These are phyloP conservation scores for Brachionus paranguensis DNA, from an alignment of 1,140 invertebrate species.

Conservation along the genomic window DNA sequence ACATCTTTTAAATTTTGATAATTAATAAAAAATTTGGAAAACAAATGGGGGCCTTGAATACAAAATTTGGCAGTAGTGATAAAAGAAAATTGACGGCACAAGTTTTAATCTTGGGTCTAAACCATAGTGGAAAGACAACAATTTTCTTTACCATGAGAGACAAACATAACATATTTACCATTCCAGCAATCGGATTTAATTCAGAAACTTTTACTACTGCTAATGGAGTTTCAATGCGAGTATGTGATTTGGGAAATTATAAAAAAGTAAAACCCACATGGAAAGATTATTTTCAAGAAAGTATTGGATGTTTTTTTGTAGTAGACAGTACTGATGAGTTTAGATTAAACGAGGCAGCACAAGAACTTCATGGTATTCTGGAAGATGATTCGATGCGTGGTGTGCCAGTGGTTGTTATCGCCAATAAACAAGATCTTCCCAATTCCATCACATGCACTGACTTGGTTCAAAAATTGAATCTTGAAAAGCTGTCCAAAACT, in stretches of 20 bases:
- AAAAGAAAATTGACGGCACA: neutral
- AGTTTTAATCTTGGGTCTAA: neutral
- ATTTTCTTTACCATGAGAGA: neutral
- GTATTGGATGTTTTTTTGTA: conserved; percentile 70
- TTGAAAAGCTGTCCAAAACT: conserved; percentile 54
- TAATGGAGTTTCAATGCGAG: neutral
- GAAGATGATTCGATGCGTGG: conserved; percentile 34
- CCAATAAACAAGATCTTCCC: conserved; percentile 51
- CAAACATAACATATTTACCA: neutral
- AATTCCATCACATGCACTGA: conserved; percentile 22
- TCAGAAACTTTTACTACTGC: neutral
- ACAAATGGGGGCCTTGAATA: neutral
- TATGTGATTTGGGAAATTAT: conserved; percentile 58
- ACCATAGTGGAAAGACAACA: neutral
- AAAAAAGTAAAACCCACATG: conserved; percentile 55
- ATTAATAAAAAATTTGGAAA: neutral
- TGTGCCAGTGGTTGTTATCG: conserved; percentile 51
- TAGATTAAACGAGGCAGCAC: conserved; percentile 84
- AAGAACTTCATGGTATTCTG: conserved; percentile 64
- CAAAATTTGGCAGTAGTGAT: neutral
- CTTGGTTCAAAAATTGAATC: neutral
- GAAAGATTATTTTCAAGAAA: conserved; percentile 52
- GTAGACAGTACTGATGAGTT: conserved; percentile 94
- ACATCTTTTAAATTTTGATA: neutral
- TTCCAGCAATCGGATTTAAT: neutral